phyloP scores from a whole-genome alignment of 2,113 vertebrate species.

The Albula goreensis region DNA sequence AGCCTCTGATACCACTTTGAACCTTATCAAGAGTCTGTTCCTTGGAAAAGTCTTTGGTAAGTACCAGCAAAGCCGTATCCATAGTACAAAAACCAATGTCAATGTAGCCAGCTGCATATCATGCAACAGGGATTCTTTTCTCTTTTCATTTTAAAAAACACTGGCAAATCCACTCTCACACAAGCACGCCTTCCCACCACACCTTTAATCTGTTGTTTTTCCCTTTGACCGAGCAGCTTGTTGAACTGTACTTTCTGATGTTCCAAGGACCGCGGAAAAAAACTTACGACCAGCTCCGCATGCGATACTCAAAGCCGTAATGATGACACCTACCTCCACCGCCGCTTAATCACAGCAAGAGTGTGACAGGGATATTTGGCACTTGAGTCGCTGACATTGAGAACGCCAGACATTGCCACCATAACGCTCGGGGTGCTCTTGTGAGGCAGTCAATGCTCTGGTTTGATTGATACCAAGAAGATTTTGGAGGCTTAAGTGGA shows the following conservation, averaged over 20 bases:
- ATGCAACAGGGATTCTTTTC: neutral
- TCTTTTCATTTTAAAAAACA: neutral
- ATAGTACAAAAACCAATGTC: too few relatives aligned
- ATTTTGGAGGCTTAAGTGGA: neutral
- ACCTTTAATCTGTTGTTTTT: neutral
- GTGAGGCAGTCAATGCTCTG: neutral
- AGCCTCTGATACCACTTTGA: constrained; percentile 82
- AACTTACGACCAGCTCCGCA: neutral
- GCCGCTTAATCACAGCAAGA: neutral
- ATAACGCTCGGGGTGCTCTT: neutral
- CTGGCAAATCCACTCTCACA: neutral
- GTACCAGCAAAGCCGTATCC: constrained; percentile 33
- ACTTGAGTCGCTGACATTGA: neutral
- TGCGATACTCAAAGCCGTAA: neutral
- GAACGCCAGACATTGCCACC: neutral
- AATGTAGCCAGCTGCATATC: neutral
- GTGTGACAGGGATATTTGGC: neutral
- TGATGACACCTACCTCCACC: neutral
- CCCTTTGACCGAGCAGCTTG: neutral
- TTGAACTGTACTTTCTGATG: neutral
- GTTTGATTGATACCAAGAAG: neutral
- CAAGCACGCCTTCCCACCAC: neutral
- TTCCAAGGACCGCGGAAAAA: neutral
- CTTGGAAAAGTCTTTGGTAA: constrained; percentile 95
- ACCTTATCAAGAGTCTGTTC: constrained; percentile 89